Evolutionary conservation across 2,113 vertebrate species (phyloP), one percentile per base, ranked within the genome.

Genomic region (Phylloscopus whistleri): DNA sequence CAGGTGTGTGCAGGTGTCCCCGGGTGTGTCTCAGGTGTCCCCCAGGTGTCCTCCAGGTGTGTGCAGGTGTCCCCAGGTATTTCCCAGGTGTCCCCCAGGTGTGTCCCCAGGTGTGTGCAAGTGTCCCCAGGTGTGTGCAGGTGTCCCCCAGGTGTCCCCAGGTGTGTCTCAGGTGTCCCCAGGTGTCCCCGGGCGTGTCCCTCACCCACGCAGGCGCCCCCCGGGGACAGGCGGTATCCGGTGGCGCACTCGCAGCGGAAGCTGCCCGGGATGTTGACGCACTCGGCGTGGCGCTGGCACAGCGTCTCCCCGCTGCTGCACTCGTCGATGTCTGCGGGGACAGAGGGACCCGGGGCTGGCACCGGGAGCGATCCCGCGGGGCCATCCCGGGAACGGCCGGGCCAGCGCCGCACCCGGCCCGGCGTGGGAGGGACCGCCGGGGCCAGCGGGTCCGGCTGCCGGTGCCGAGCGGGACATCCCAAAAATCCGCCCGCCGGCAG

Each of bases 261-360:
- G 93, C 99, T 99, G 58, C 99, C 99, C 0, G 99, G 98, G 96
- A 99, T 98, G 97, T 99, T 99, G 97, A 99, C 97, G 55, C 99
- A 99, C 95, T 98, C 98, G 7, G 98, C 98, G 8, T 99, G 98
- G 41, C 98, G 98, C 73, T 98, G 98, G 98, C 99, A 99, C 74
- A 99, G 98, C 92, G 98, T 99, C 94, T 99, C 98, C 62, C 98
- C 98, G 0, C 98, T 98, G 96, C 98, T 99, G 90, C 99, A 99
- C 96, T 99, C 99, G 9, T 99, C 99, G 35, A 99, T 98, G 95
- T 99, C 99, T 99, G 95, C 16, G 16, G 83, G 67, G 10, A 75
- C 83, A 85, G 16, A 43, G 70, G 78, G 63, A 56, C 16, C 2
- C 35, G 0, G 30, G 18, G 11, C 3, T 43, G 75, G 75, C 59